These are phyloP conservation scores for Akabosia matsudoensis DNA, from an alignment of 1,140 invertebrate genomes.

Conservation along the genomic window DNA sequence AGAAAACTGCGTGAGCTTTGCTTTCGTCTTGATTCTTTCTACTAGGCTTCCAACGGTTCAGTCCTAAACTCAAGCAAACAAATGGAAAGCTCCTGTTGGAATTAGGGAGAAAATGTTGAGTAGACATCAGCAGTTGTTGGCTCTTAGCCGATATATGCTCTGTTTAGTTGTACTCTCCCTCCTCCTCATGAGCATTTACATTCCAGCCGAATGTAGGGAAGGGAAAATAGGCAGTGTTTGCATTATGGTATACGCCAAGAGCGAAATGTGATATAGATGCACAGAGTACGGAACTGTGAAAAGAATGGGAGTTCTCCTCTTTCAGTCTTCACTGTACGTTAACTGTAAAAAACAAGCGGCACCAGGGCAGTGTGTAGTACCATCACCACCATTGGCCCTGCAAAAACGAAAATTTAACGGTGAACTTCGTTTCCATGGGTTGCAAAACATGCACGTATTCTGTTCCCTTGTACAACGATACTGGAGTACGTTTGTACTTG, in stretches of 20 bases:
- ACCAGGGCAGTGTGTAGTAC: not conserved
- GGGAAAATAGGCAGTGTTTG: too few species aligned
- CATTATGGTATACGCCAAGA: too few species aligned
- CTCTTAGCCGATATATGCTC: constrained; percentile 39
- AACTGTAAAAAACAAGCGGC: too few species aligned
- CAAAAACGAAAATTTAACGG: not conserved
- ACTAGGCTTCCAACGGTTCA: too few species aligned
- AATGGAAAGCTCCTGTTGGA: not conserved
- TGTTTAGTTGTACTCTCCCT: not conserved
- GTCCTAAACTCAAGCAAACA: not conserved
- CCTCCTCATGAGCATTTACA: not conserved
- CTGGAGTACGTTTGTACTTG: too few species aligned
- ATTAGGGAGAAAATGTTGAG: constrained; percentile 9
- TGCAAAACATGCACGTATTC: too few species aligned
- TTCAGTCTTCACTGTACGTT: not conserved
- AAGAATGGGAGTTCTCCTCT: not conserved
- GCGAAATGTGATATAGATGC: not conserved
- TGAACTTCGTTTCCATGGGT: too few species aligned
- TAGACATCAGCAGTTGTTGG: constrained; percentile 29
- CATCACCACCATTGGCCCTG: not conserved
- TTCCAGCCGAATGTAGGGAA: too few species aligned
- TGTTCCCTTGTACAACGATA: too few species aligned
- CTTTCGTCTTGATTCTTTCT: not conserved
- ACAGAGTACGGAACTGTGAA: not conserved
- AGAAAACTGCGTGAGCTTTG: constrained; percentile 14